Evolutionary conservation across 2,888 invertebrate species (phyloP), one percentile per base, ranked within the genome.

Genomic region (Lasioglossum morio): DNA sequence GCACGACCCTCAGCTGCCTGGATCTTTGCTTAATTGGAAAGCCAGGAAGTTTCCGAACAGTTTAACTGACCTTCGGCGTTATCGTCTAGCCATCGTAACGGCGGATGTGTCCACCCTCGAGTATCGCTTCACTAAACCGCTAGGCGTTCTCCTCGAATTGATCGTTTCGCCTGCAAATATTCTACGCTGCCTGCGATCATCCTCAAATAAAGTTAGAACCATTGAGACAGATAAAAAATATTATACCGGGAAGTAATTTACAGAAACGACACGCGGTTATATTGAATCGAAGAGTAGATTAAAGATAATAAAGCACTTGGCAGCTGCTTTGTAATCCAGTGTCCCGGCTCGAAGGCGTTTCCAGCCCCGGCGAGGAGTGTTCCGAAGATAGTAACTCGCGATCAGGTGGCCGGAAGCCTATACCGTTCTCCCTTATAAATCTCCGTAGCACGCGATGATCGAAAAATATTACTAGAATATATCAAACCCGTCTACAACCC

Each of bases 391-490:
- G 93, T 93, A 94, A 94, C 93, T 94, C 90, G 94, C 93, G 94
- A 95, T 95, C 95, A 95, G 94, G 94, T 95, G 94, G 94, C 91
- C 92, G 88, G 91, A 89, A 92, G 91, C 91, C 92, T 85, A 87
- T 89, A 89, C 88, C 90, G 89, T 89, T 91, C 86, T 88, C 87
- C 87, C 91, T 88, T 93, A 95, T 95, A 95, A 95, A 95, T 95
- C 94, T 94, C 93, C 93, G 92, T 92, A 93, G 94, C 94, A 94
- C 95, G 95, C 94, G 95, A 95, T 95, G 95, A 95, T 95, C 95
- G 95, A 95, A 95, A 95, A 95, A 95, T 95, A 95, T 95, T 95
- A 93, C 95, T 92, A 94, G 94, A 94, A 95, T 95, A 95, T 95
- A 95, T 95, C 95, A 95, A 93, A 90, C 89, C 91, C 92, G 95